Evolutionary conservation across 2,797 vertebrate genomes (phyloP).

Genomic region (Steatocranus sp.): DNA sequence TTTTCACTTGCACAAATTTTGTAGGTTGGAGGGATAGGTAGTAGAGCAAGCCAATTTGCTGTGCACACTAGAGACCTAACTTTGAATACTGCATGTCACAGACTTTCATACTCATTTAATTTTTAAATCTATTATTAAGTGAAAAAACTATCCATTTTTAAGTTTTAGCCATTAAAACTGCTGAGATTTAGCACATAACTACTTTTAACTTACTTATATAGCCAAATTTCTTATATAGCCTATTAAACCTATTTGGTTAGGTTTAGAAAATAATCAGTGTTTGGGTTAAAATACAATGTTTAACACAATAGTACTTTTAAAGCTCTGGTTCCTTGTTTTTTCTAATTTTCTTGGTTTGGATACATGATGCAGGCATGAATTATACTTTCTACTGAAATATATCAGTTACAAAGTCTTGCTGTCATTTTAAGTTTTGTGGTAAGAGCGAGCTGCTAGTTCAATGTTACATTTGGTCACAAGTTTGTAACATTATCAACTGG

Average conservation of each 20-base stretch:
- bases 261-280: neutral
- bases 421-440: neutral
- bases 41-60: neutral
- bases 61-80: neutral
- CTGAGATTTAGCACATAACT: rapidly evolving
- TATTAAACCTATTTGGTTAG: neutral
- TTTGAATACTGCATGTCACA: neutral
- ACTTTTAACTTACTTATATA: neutral
- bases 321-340: neutral
- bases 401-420: neutral
- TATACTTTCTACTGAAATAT: neutral
- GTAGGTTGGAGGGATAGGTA: rapidly evolving
- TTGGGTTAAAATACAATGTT: neutral
- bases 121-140: neutral
- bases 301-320: neutral
- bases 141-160: neutral
- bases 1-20: neutral
- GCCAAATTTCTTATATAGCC: neutral
- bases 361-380: neutral
- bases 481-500: neutral
- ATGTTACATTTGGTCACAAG: neutral
- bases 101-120: neutral
- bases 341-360: neutral
- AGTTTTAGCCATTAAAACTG: neutral
- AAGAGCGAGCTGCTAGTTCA: neutral